Conservation (phyloP, 2,113 vertebrate genomes). For the Todiramphus chloris region DNA sequence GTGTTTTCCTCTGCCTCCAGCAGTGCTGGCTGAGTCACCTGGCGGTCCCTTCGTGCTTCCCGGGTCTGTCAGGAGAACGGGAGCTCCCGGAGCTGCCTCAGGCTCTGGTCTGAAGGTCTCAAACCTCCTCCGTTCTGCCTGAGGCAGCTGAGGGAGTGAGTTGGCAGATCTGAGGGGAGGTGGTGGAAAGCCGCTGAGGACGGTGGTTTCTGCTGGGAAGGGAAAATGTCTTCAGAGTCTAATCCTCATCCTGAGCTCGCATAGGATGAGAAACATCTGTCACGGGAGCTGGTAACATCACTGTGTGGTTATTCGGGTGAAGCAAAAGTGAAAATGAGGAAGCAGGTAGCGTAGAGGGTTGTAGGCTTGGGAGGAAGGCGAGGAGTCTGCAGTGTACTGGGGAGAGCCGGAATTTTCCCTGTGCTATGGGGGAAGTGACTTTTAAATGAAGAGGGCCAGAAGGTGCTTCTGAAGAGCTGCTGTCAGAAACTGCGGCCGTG, state of each 20-base stretch:
- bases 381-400: too few relatives aligned
- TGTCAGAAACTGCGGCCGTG: not conserved
- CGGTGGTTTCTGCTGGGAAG: not conserved
- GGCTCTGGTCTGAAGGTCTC: not conserved
- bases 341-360: not conserved
- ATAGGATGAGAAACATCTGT: rapidly evolving
- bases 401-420: not conserved
- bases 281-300: not conserved
- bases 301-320: not conserved
- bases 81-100: not conserved
- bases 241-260: not conserved
- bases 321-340: not conserved
- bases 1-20: not conserved
- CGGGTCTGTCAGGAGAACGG: not conserved
- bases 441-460: not conserved
- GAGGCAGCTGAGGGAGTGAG: not conserved
- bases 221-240: not conserved
- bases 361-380: not conserved
- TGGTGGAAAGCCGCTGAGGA: not conserved
- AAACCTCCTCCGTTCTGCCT: not conserved
- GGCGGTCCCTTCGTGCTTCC: not conserved
- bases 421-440: not conserved
- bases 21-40: not conserved
- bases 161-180: not conserved
- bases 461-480: not conserved